Conservation (phyloP, 1,140 invertebrate species). For the Lasioglossum albipes region DNA sequence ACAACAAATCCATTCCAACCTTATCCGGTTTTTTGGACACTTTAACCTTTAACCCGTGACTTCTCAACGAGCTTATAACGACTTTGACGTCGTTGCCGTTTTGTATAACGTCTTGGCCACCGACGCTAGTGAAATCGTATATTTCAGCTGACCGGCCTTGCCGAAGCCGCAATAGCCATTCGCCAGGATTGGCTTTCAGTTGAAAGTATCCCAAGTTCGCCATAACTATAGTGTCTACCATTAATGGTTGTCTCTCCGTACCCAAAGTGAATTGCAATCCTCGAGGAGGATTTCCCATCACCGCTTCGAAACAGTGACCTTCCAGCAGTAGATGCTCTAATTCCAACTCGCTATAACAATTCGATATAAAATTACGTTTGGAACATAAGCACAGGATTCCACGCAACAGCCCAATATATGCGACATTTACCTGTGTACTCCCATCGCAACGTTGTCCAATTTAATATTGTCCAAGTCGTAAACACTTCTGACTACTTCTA, state of each 20-base stretch:
- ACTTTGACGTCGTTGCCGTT: constrained; percentile 89
- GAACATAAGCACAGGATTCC: too few species aligned
- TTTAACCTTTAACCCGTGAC: constrained; percentile 94
- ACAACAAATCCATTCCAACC: constrained; percentile 90
- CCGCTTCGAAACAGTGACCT: constrained; percentile 97
- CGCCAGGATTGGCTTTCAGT: constrained; percentile 97
- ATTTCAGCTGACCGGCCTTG: constrained; percentile 97
- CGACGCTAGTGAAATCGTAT: constrained; percentile 88
- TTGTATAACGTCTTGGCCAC: constrained; percentile 80
- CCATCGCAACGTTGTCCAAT: constrained; percentile 91
- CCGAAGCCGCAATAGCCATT: constrained; percentile 92
- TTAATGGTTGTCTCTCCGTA: constrained; percentile 86
- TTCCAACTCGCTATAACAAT: constrained; percentile 85
- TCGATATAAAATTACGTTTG: too few species aligned
- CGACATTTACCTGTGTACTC: constrained; percentile 82
- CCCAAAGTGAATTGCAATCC: constrained; percentile 98
- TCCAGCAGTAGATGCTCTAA: constrained; percentile 89
- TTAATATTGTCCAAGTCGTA: constrained; percentile 99
- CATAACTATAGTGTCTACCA: constrained; percentile 99
- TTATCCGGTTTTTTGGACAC: constrained; percentile 95
- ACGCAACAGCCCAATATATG: too few species aligned
- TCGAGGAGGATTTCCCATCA: constrained; percentile 94
- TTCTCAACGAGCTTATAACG: constrained; percentile 92
- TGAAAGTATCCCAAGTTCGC: constrained; percentile 99
- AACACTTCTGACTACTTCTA: constrained; percentile 95